Conservation (phyloP, 2,113 vertebrate species). For the Nanger granti region DNA sequence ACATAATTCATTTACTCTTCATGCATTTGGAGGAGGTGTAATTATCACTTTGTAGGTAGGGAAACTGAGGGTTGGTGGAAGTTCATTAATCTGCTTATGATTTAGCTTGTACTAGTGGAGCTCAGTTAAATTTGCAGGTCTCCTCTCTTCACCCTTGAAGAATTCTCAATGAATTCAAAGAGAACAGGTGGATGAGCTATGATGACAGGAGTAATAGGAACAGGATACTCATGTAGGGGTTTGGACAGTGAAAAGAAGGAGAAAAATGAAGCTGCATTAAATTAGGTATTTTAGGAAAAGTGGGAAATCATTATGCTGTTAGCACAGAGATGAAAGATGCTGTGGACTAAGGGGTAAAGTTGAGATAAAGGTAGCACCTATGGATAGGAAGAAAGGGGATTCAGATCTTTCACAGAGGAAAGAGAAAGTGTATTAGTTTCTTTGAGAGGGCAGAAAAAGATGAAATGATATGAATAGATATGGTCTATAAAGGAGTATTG, state of each 20-base stretch:
- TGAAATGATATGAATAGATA: background rate
- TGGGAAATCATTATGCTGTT: background rate
- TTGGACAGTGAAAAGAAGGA: background rate
- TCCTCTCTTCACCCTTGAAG: background rate
- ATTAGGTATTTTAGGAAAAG: background rate
- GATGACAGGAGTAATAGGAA: background rate
- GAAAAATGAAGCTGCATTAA: background rate
- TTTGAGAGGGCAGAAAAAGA: background rate
- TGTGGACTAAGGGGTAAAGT: background rate
- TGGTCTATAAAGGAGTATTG: background rate
- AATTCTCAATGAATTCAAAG: background rate
- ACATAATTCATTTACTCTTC: background rate
- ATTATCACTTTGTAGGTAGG: background rate
- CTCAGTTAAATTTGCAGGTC: background rate
- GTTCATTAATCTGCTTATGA: background rate
- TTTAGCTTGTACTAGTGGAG: background rate
- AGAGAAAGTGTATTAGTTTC: background rate
- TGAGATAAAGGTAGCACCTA: background rate
- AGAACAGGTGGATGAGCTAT: background rate
- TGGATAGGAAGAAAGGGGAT: background rate
- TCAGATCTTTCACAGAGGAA: background rate
- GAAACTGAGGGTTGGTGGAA: background rate
- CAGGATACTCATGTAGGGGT: background rate
- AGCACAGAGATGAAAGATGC: background rate
- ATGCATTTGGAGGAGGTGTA: background rate